Conservation (phyloP, 1,140 invertebrate species). For the Cotesia typhae region DNA sequence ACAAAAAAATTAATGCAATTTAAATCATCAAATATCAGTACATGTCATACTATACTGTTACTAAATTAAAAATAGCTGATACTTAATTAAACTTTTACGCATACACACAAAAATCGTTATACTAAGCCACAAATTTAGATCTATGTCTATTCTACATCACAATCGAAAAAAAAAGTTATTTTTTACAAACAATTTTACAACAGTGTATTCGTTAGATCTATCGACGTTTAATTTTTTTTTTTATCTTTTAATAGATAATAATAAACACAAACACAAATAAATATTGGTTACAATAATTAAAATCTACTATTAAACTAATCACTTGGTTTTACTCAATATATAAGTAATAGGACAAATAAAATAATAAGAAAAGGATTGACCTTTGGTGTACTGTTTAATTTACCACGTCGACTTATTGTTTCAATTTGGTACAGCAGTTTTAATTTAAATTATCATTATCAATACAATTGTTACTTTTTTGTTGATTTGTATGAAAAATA, state of each 20-base stretch:
- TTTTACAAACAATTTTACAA: constrained; percentile 16
- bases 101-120: constrained; percentile 16
- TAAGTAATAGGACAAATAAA: constrained; percentile 4
- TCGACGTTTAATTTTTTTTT: background rate
- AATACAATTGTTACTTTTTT: background rate
- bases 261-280: constrained; percentile 56
- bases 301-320: constrained; percentile 50
- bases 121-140: constrained; percentile 1
- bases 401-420: constrained; percentile 23
- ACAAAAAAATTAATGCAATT: constrained; percentile 11
- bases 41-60: too few species aligned
- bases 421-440: background rate
- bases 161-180: constrained; percentile 45
- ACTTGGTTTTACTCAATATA: constrained; percentile 41
- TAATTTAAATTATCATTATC: background rate
- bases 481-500: background rate
- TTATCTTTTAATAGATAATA: constrained; percentile 7
- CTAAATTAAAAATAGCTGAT: background rate
- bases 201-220: background rate
- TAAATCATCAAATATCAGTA: constrained; percentile 24
- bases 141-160: constrained; percentile 50
- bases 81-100: background rate
- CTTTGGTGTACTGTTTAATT: constrained; percentile 45
- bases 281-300: constrained; percentile 44
- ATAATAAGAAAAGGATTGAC: constrained; percentile 40